Percentiles rank a stretch among this genome's conserved stretches.
These are phyloP conservation scores for Moxostoma hubbsi DNA, from an alignment of 2,797 vertebrate genomes.

Conservation along the genomic window DNA sequence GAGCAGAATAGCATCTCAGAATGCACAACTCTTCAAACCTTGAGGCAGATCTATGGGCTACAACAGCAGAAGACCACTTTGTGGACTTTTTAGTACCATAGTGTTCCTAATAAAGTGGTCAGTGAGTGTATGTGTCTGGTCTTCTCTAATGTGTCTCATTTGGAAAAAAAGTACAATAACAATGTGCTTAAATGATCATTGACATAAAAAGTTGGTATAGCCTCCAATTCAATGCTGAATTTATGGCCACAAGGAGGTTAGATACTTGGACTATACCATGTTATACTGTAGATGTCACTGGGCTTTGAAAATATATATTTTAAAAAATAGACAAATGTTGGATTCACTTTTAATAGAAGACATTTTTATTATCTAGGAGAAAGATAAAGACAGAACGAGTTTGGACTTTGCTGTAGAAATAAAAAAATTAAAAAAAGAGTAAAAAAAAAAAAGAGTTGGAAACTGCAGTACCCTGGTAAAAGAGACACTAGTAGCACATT, in stretches of 20 bases:
- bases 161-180: background rate
- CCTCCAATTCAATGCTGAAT: too few species aligned
- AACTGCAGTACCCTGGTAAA: slow-evolving; percentile 20
- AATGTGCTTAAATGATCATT: background rate
- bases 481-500: slow-evolving; percentile 50
- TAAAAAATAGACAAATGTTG: too few species aligned
- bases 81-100: too few species aligned
- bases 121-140: background rate
- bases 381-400: background rate
- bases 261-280: background rate
- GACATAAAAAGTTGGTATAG: background rate
- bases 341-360: background rate
- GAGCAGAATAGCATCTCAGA: too few species aligned
- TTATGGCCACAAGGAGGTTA: background rate
- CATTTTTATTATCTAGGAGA: background rate
- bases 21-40: too few species aligned
- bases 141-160: background rate
- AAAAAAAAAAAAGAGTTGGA: background rate
- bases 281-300: background rate
- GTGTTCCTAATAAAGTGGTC: too few species aligned
- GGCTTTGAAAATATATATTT: background rate
- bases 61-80: too few species aligned
- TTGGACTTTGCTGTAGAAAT: background rate
- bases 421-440: background rate
- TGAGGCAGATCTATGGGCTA: too few species aligned